Percentiles rank a stretch among this genome's conserved stretches.
These are phyloP conservation scores for Eleutherodactylus coqui DNA, from an alignment of 2,797 vertebrate species.

Conservation along the genomic window DNA sequence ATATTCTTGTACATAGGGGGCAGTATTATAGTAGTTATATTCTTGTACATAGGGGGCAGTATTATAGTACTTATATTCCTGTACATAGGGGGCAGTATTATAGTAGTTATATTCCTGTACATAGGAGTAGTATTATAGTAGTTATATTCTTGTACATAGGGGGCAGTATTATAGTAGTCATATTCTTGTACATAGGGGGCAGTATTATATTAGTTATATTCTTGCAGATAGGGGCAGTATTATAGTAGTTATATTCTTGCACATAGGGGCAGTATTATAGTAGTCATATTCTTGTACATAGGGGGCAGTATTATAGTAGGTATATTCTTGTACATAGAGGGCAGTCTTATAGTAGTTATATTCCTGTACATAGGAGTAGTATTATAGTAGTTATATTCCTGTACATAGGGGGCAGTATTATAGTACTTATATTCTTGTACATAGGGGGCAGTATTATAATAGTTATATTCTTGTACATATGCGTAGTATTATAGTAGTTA, in stretches of 20 bases:
- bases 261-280: slow-evolving; percentile 1
- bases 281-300: neutral
- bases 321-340: neutral
- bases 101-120: slow-evolving; percentile 12
- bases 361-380: neutral
- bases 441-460: neutral
- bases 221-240: neutral
- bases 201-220: slow-evolving; percentile 17
- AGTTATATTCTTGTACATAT: neutral
- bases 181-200: neutral
- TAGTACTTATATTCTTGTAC: neutral
- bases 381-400: slow-evolving; percentile 5
- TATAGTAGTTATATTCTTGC: slow-evolving; percentile 5
- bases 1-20: neutral
- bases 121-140: slow-evolving; percentile 20
- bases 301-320: slow-evolving; percentile 9
- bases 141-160: slow-evolving; percentile 6
- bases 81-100: neutral
- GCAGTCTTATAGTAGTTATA: slow-evolving; percentile 5
- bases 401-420: neutral
- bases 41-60: neutral
- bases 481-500: neutral
- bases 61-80: slow-evolving; percentile 6
- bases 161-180: no score
- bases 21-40: neutral